Base-by-base conservation (phyloP, 1,140 invertebrate genomes). In the Dendrolimus kikuchii region DNA sequence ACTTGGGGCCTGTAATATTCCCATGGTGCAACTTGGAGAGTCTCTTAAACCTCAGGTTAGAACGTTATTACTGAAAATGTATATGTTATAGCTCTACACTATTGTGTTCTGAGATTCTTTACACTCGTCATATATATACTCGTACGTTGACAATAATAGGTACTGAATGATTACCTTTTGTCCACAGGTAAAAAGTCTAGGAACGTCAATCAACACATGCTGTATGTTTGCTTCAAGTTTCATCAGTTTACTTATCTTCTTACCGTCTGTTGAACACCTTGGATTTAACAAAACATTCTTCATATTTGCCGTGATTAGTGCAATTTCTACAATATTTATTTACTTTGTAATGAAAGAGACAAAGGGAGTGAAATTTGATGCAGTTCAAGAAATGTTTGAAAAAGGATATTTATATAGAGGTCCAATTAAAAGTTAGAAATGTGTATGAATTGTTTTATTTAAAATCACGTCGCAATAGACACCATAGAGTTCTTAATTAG, bases 1-100 rank as follows among this genome's bases (percentile, higher is more conserved):
- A 6, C 6, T 59, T 4, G 64, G 64, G 7, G n/a, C 42, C 4
- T 37, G 10, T 3, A 62, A 49, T 23, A 43, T 66, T 45, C 51
- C 49, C 7, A 47, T 57, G 6, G 49, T 66, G 36, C 57, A 57
- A 43, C 7, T 55, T 9, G 23, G 45, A 5, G 64, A 66, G 38
- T 46, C 42, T 38, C 6, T 55, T 36, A 38, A n/a, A 23, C 43
- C 54, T 49, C 72, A 81, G 59, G 66, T 64, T 38, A 55, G 10
- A 8, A 38, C 4, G 8, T 44, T 51, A 51, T 38, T 6, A 9
- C 7, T 50, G 7, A 48, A 5, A 38, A n/a, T n/a, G 5, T 48
- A 38, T 40, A 8, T 9, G 38, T 9, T 0, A 1, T 44, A 7
- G 0, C 7, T 9, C 4, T 51, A 44, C 4, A 48, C 36, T 38